Evolutionary conservation across 2,888 invertebrate genomes (phyloP).

Genomic region (Harpalus rubripes): DNA sequence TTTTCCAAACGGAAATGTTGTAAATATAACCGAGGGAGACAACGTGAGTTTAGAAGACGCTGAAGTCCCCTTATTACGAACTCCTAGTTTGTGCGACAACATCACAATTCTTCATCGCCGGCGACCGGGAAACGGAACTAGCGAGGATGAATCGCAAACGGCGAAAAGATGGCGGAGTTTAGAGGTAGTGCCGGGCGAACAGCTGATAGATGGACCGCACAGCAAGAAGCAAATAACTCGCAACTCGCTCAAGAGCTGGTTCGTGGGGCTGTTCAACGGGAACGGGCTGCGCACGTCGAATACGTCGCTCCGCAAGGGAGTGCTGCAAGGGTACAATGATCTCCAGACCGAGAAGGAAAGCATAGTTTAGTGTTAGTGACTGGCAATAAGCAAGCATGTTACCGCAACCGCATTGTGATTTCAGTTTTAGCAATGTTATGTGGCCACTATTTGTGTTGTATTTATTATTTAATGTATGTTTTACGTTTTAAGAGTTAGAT

Average conservation of each 20-base stretch:
- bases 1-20: conserved; percentile 80
- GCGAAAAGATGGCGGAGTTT: conserved; percentile 89
- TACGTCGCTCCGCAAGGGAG: conserved; percentile 79
- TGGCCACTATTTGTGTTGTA: conserved; percentile 68
- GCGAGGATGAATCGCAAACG: conserved; percentile 75
- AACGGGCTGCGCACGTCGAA: conserved; percentile 85
- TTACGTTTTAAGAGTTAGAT: conserved; percentile 43
- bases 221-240: conserved; percentile 82
- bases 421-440: conserved; percentile 68
- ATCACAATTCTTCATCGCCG: conserved; percentile 73
- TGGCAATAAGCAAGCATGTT: conserved; percentile 61
- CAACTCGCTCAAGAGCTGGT: conserved; percentile 85
- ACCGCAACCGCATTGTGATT: conserved; percentile 67
- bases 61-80: conserved; percentile 77
- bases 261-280: conserved; percentile 87
- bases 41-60: conserved; percentile 74
- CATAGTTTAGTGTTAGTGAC: conserved; percentile 78
- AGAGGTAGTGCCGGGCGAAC: conserved; percentile 82
- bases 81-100: conserved; percentile 70
- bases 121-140: conserved; percentile 73
- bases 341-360: conserved; percentile 81
- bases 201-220: conserved; percentile 75
- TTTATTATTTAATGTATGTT: conserved; percentile 68
- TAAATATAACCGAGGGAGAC: conserved; percentile 72
- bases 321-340: conserved; percentile 78